Percentiles rank a stretch among this genome's conserved stretches.
Evolutionary conservation across 2,888 invertebrate species (phyloP).

Genomic region (Dynastes tityus): DNA sequence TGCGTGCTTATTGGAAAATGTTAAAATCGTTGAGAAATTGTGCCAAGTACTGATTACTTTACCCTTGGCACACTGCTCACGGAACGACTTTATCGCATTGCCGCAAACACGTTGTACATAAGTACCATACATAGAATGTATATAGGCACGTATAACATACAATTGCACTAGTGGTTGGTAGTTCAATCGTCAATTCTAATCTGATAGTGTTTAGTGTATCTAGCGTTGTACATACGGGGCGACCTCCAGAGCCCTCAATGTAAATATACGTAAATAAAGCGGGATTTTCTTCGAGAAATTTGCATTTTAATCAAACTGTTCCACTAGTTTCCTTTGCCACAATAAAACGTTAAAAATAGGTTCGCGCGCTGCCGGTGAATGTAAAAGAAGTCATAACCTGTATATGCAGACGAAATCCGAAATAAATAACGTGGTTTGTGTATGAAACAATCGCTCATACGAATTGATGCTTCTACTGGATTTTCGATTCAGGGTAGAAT

Average conservation of each 20-base stretch:
- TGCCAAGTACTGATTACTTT: constrained; percentile 44
- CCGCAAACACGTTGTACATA: constrained; percentile 1
- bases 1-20: constrained; percentile 44
- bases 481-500: too few relatives aligned
- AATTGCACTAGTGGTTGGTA: neutral
- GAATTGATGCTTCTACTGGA: too few relatives aligned
- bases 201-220: constrained; percentile 20
- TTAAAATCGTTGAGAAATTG: constrained; percentile 39
- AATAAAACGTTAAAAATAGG: constrained; percentile 10
- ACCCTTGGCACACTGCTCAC: constrained; percentile 40
- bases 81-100: constrained; percentile 31
- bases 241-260: constrained; percentile 9
- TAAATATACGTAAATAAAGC: constrained; percentile 4
- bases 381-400: too few relatives aligned
- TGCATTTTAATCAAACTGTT: constrained; percentile 29
- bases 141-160: neutral
- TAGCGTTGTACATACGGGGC: too few relatives aligned
- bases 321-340: neutral
- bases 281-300: constrained; percentile 29
- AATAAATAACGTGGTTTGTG: too few relatives aligned
- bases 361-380: neutral
- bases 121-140: too few relatives aligned
- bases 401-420: too few relatives aligned
- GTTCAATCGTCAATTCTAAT: constrained; percentile 37
- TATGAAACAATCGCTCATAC: too few relatives aligned